Percentiles rank a stretch among this genome's conserved stretches.
Evolutionary conservation across 2,888 invertebrate species (phyloP).

Genomic region (Monochamus alternatus): DNA sequence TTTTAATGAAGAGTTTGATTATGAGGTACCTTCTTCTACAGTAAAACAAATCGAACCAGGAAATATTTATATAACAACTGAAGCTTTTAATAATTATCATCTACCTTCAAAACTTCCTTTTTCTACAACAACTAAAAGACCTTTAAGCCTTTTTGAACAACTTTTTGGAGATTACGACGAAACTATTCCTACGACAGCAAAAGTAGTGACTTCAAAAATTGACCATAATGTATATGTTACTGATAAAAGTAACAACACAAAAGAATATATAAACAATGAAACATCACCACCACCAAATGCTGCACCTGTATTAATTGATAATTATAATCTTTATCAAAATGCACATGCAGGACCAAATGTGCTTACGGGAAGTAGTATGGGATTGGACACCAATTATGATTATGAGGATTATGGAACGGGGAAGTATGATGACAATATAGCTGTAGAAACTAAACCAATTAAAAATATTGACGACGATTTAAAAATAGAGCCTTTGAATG

Average conservation of each 20-base stretch:
- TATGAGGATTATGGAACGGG: conserved; percentile 64
- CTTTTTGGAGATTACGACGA: conserved; percentile 70
- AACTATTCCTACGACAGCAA: conserved; percentile 55
- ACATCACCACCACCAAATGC: conserved; percentile 51
- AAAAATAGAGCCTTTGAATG: conserved; percentile 52
- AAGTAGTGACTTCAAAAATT: conserved; percentile 54
- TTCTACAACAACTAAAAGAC: conserved; percentile 64
- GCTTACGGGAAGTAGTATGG: conserved; percentile 60
- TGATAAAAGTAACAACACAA: conserved; percentile 46
- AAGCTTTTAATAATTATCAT: conserved; percentile 55
- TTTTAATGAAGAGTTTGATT: conserved; percentile 64
- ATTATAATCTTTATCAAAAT: conserved; percentile 47
- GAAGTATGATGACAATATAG: conserved; percentile 61
- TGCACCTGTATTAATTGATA: conserved; percentile 47
- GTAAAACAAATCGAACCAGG: conserved; percentile 50
- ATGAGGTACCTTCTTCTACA: conserved; percentile 53
- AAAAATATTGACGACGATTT: conserved; percentile 47
- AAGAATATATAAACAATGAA: conserved; percentile 49
- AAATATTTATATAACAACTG: conserved; percentile 62
- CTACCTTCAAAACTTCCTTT: conserved; percentile 61
- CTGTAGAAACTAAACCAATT: conserved; percentile 60
- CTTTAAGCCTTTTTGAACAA: conserved; percentile 69
- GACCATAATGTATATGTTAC: conserved; percentile 57
- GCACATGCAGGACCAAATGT: conserved; percentile 59
- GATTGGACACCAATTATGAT: conserved; percentile 61